Evolutionary conservation across 2,113 vertebrate genomes (phyloP), one percentile per base, ranked within the genome.

Genomic region (Silurus meridionalis): DNA sequence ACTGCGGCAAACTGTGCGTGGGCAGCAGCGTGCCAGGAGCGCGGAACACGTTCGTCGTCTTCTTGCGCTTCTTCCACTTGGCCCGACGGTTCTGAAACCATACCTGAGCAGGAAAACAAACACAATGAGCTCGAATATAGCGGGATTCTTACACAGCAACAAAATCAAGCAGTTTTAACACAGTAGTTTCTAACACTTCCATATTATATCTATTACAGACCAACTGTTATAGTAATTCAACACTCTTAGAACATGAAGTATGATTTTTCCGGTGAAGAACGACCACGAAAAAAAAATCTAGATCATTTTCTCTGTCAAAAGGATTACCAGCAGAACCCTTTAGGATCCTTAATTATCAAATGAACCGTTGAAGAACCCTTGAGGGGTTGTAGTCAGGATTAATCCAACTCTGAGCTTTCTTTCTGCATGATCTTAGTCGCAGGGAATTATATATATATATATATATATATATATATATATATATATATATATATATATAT

Each of bases 31-130:
- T 98, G n/a, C 97, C 97, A 0, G 97, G 97, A 8, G 97, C 90
- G 53, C 97, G 97, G 94, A 99, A 99, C 48, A 99, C 97, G 72
- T 99, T 99, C 78, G 97, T 98, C 61, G 97, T 99, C 97, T 99
- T 99, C 97, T 99, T 99, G 91, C 97, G 96, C 86, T 99, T 99
- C 96, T 98, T 99, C 97, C 97, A 99, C 93, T 99, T 99, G 19
- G 97, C 97, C 15, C 97, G 96, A 57, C 97, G 94, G 90, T 99
- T 99, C 96, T 99, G 97, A 92, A 99, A 99, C 97, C 97, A 99
- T 11, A 99, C 97, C 97, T 99, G 93, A 0, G 52, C 88, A 6
- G 9, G 60, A 9, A 69, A 82, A 13, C 58, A n/a, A 66, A 75
- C 8, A 60, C n/a, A 69, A 48, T 80, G 9, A 80, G 78, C 57